phyloP scores from a whole-genome alignment of 2,888 invertebrate species.

The Vannuccia rotundouncinata region DNA sequence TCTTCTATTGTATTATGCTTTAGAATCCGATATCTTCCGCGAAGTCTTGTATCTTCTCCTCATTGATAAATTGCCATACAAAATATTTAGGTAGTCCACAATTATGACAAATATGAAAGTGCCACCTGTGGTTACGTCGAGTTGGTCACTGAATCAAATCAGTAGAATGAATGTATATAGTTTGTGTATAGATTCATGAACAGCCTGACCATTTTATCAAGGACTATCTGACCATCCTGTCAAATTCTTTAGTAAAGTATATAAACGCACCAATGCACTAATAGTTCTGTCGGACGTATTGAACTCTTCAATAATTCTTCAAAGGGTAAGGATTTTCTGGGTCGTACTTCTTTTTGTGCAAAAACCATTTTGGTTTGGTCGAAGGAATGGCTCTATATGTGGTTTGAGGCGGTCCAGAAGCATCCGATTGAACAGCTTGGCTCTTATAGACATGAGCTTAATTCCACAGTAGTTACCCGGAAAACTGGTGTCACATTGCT shows the following conservation, averaged over 20 bases:
- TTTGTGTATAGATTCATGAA: too few species aligned
- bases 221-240: neutral
- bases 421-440: neutral
- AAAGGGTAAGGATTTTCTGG: neutral
- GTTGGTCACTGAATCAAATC: too few species aligned
- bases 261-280: neutral
- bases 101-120: neutral
- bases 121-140: neutral
- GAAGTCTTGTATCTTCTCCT: constrained; percentile 12
- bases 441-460: constrained; percentile 3
- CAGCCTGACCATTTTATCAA: neutral
- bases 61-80: constrained; percentile 10
- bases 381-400: constrained; percentile 6
- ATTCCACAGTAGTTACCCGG: constrained; percentile 14
- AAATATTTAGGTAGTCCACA: neutral
- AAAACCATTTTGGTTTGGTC: neutral
- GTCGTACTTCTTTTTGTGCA: constrained; percentile 1
- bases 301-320: neutral
- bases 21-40: too few species aligned
- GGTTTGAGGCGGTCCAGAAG: constrained; percentile 12
- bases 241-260: neutral
- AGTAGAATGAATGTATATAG: too few species aligned
- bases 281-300: constrained; percentile 12
- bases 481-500: neutral
- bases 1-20: too few species aligned